These are phyloP conservation scores for Catagonus wagneri DNA, from an alignment of 2,113 vertebrate genomes.

Conservation along the genomic window DNA sequence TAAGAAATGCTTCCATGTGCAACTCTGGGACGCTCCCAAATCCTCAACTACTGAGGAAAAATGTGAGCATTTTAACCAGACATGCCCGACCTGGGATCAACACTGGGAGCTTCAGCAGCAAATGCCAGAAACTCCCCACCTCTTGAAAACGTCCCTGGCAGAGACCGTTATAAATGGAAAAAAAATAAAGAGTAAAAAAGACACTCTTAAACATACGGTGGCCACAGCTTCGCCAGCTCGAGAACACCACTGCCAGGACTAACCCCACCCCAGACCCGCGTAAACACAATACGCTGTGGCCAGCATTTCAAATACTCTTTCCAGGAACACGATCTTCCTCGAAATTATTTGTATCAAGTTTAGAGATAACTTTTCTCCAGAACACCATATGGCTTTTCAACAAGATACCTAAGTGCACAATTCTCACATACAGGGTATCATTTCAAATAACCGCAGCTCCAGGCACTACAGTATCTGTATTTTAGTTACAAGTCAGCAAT, in stretches of 20 bases:
- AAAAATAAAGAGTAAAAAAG: background rate
- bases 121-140: background rate
- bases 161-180: background rate
- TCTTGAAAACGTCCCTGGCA: background rate
- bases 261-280: background rate
- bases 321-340: background rate
- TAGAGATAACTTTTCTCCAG: conserved; percentile 18
- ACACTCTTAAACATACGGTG: background rate
- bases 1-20: background rate
- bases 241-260: background rate
- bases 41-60: conserved; percentile 11
- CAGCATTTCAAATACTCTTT: conserved; percentile 24
- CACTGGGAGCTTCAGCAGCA: background rate
- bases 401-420: background rate
- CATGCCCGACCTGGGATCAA: background rate
- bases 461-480: background rate
- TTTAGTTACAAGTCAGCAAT: background rate
- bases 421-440: background rate
- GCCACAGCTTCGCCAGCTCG: background rate
- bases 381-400: background rate
- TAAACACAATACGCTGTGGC: conserved; percentile 7
- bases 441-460: background rate
- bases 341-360: conserved; percentile 12
- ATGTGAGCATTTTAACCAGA: background rate
- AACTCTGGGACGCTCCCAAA: background rate